Evolutionary conservation across 2,113 vertebrate genomes (phyloP).

Genomic region (Laterallus jamaicensis): DNA sequence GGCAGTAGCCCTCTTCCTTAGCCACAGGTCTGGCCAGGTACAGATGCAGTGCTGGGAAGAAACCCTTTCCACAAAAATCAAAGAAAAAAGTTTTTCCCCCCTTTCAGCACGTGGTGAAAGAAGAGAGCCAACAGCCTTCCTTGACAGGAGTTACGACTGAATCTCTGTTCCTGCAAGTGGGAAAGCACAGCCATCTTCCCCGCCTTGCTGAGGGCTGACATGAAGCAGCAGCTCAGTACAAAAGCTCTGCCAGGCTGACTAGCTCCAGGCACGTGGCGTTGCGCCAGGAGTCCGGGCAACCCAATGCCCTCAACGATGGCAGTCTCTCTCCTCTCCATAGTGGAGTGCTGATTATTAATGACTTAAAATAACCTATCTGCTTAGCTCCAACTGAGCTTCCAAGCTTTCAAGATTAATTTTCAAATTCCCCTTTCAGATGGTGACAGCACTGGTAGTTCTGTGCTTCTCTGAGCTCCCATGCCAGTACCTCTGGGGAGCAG

Average conservation of each 20-base stretch:
- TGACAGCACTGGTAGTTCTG: neutral
- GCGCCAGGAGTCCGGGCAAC: neutral
- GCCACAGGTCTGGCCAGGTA: neutral
- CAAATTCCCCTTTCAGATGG: neutral
- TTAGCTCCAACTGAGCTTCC: neutral
- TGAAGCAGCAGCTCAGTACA: neutral
- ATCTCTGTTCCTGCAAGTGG: neutral
- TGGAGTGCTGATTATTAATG: neutral
- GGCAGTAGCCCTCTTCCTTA: neutral
- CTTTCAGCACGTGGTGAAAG: neutral
- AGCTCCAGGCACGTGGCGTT: rapidly evolving
- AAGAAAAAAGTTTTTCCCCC: neutral
- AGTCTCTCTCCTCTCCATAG: neutral
- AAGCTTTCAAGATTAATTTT: neutral
- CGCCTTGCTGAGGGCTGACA: neutral
- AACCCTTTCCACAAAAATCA: neutral
- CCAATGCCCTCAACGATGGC: rapidly evolving
- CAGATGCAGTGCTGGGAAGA: neutral
- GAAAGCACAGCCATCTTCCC: neutral
- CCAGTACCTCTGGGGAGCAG: neutral
- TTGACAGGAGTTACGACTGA: neutral
- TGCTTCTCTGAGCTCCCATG: neutral
- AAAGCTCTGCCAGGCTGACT: neutral
- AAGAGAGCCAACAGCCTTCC: neutral
- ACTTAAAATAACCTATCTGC: neutral